These are phyloP conservation scores for Hycleus phaleratus DNA, from an alignment of 1,140 invertebrate species.

Conservation along the genomic window DNA sequence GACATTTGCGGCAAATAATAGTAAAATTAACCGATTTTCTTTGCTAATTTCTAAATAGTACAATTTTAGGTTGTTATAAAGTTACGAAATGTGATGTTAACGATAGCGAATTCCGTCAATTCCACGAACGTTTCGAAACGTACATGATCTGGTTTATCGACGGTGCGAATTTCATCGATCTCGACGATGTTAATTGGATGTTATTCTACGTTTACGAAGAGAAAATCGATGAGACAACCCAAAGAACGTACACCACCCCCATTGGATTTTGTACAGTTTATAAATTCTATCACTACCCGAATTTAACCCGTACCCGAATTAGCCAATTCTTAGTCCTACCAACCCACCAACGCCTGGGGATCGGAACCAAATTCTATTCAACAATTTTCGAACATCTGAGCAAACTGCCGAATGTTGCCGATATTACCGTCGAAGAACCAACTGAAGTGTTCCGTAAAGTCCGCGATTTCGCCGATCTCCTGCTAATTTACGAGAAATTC, in stretches of 20 bases:
- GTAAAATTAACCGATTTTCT: not conserved
- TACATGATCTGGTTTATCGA: constrained; percentile 95
- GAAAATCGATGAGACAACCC: constrained; percentile 53
- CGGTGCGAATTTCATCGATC: constrained; percentile 85
- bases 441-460: constrained; percentile 28
- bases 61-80: constrained; percentile 56
- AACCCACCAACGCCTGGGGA: constrained; percentile 76
- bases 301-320: constrained; percentile 76
- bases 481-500: constrained; percentile 15
- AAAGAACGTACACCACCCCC: constrained; percentile 60
- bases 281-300: constrained; percentile 90
- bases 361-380: constrained; percentile 59
- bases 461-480: constrained; percentile 26
- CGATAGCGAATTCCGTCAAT: constrained; percentile 65
- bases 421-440: constrained; percentile 33
- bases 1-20: constrained; percentile 10
- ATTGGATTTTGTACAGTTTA: constrained; percentile 88
- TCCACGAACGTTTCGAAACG: constrained; percentile 79
- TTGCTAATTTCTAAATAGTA: not conserved
- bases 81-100: constrained; percentile 68
- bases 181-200: constrained; percentile 86
- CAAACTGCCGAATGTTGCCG: constrained; percentile 15
- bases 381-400: constrained; percentile 18
- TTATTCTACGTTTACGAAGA: constrained; percentile 88
- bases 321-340: constrained; percentile 88